Evolutionary conservation across 2,113 vertebrate genomes (phyloP), one percentile per base, ranked within the genome.

Genomic region (Nansenia antarctica): DNA sequence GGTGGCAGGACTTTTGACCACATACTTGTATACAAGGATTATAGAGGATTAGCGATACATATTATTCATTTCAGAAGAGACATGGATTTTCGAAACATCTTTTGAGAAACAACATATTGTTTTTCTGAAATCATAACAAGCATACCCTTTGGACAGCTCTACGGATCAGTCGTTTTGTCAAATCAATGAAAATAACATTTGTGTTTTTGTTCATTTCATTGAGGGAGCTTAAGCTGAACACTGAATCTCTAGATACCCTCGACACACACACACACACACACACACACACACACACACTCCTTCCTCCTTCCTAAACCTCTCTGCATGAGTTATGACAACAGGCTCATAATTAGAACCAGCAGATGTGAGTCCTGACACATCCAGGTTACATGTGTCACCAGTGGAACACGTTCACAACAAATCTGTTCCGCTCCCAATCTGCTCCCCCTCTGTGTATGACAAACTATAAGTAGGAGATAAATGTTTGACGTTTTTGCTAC

Each of bases 321-420:
- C 57, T 22, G 30, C 34, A 64, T 57, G 37, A 65, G 67, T 78
- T 65, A 29, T 67, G 47, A 26, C 68, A 66, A 79, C 69, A 49
- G 62, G 73, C 72, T 80, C 22, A 68, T 82, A 85, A 88, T 86
- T 77, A 85, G 72, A 32, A 73, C 61, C 70, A 82, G 74, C 83
- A 85, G 80, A 77, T 80, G 85, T 32, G 64, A 74, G 69, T 79
- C 76, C 81, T 82, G 83, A 73, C 76, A 79, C 62, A 79, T 65
- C 70, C 65, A 77, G 79, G 78, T 67, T 66, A 70, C 39, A 18
- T 70, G 11, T 42, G 66, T 74, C 79, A 69, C 70, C 39, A 61
- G 80, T 58, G 7, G 35, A 78, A 34, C 55, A 55, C 49, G 76
- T 70, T 42, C 70, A 47, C 42, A 12, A n/a, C 42, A 60, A 61